phyloP scores from a whole-genome alignment of 2,888 invertebrate genomes.

The Leptinotarsa peninsularis region DNA sequence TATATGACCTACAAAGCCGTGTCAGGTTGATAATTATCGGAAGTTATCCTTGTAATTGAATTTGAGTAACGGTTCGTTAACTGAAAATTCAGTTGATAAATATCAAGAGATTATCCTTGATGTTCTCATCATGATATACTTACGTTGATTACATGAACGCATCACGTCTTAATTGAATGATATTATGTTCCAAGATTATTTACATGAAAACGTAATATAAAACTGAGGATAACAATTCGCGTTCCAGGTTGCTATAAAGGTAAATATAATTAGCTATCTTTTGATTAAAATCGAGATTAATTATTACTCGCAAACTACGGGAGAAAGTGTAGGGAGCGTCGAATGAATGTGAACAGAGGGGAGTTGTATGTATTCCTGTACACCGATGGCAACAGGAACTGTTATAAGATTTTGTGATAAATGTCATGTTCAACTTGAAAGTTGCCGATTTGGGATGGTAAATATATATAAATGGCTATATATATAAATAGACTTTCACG shows the following conservation, averaged over 20 bases:
- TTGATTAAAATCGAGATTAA: conserved; percentile 1
- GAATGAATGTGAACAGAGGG: background rate
- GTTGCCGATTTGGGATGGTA: no score
- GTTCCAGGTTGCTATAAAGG: background rate
- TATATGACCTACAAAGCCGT: no score
- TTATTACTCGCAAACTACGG: background rate
- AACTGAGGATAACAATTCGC: background rate
- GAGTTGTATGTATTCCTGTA: no score
- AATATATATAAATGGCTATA: no score
- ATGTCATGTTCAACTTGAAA: no score
- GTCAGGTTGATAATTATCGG: no score
- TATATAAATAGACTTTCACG: no score
- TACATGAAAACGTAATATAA: background rate
- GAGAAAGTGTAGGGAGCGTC: background rate
- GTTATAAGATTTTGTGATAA: no score
- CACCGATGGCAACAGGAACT: no score
- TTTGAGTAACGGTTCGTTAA: background rate
- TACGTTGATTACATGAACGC: conserved; percentile 5
- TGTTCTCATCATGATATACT: background rate
- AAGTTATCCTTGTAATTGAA: no score
- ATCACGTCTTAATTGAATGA: background rate
- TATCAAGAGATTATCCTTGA: background rate
- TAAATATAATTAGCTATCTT: conserved; percentile 4
- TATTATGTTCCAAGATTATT: background rate
- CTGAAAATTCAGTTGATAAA: background rate